Evolutionary conservation across 2,797 vertebrate species (phyloP).

Genomic region (Sebastes oblongus): DNA sequence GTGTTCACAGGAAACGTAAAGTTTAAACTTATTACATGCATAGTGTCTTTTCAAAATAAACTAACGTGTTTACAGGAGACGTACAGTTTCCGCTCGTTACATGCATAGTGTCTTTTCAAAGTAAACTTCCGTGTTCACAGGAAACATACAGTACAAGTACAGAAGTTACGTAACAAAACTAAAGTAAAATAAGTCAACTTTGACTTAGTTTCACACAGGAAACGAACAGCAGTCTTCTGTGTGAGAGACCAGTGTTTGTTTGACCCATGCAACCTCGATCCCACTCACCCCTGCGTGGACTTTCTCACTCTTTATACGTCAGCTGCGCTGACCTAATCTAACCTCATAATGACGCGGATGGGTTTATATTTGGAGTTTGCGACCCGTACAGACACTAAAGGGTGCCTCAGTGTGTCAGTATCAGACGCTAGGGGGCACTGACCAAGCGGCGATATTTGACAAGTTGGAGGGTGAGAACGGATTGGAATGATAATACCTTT

Average conservation of each 20-base stretch:
- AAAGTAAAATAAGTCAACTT: too few species aligned
- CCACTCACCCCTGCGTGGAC: neutral
- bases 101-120: too few species aligned
- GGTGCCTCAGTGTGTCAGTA: neutral
- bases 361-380: neutral
- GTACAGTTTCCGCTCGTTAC: too few species aligned
- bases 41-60: too few species aligned
- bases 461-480: neutral
- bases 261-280: neutral
- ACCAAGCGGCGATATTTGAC: neutral
- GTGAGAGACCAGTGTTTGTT: neutral
- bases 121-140: too few species aligned
- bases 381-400: neutral
- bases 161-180: too few species aligned
- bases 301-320: neutral
- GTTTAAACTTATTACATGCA: too few species aligned
- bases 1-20: too few species aligned
- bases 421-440: neutral
- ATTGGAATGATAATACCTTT: slow-evolving; percentile 27
- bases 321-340: neutral
- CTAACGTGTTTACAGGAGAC: too few species aligned
- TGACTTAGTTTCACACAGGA: too few species aligned
- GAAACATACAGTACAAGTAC: too few species aligned
- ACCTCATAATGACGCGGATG: neutral
- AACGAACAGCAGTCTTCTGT: too few species aligned